Evolutionary conservation across 1,140 invertebrate genomes (phyloP).

Genomic region (Laupala kohalensis): DNA sequence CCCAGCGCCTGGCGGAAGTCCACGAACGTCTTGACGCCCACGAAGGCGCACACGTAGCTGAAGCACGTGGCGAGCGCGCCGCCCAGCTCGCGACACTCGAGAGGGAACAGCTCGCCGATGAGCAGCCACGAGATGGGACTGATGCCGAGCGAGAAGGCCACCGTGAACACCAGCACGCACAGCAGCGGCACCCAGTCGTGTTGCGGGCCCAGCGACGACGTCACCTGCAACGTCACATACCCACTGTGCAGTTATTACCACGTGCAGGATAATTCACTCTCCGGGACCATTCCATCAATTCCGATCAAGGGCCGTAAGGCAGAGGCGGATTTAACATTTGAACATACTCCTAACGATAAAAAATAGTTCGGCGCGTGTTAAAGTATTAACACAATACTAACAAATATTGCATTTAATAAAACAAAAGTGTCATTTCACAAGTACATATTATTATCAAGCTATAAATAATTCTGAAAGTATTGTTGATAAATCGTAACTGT

Average conservation of each 20-base stretch:
- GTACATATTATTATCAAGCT: too few species aligned
- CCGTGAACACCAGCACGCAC: conserved; percentile 68
- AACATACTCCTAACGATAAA: too few species aligned
- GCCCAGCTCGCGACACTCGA: conserved; percentile 70
- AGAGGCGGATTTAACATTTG: too few species aligned
- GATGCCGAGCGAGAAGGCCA: conserved; percentile 75
- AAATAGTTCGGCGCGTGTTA: too few species aligned
- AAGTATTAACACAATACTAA: too few species aligned
- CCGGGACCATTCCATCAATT: too few species aligned
- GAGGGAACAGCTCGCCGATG: conserved; percentile 75
- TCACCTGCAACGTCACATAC: not conserved
- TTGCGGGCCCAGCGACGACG: conserved; percentile 24
- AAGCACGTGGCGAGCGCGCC: conserved; percentile 71
- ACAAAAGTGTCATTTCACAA: too few species aligned
- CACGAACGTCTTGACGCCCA: conserved; percentile 77
- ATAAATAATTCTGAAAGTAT: too few species aligned
- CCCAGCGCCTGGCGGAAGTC: conserved; percentile 62
- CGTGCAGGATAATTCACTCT: too few species aligned
- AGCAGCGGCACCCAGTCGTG: conserved; percentile 68
- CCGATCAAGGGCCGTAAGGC: too few species aligned
- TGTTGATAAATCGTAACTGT: too few species aligned
- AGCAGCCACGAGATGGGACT: conserved; percentile 80
- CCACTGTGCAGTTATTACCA: not conserved
- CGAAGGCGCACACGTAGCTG: conserved; percentile 76
- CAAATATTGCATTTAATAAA: too few species aligned